Evolutionary conservation across 2,113 vertebrate genomes (phyloP).

Genomic region (Chaenocephalus aceratus): DNA sequence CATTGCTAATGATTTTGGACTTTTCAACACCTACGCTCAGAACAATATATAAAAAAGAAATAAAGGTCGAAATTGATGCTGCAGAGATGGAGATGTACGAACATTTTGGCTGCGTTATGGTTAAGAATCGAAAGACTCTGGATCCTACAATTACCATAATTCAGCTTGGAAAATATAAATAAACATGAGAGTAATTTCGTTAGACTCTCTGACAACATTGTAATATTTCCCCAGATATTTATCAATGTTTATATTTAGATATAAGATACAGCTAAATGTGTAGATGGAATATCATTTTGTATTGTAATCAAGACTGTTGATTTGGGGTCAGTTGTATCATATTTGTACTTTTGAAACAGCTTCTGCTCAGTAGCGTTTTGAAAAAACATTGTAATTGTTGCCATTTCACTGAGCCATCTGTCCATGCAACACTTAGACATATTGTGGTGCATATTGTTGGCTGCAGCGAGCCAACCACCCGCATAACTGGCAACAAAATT

Average conservation of each 20-base stretch:
- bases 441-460: slow-evolving; percentile 25
- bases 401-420: slow-evolving; percentile 11
- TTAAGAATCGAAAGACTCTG: not conserved
- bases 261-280: not conserved
- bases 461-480: slow-evolving; percentile 23
- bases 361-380: not conserved
- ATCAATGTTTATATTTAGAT: not conserved
- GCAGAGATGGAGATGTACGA: not conserved
- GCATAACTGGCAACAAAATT: slow-evolving; percentile 10
- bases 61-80: not conserved
- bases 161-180: not conserved
- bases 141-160: not conserved
- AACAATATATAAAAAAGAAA: not conserved
- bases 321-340: not conserved
- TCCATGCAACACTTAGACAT: not conserved
- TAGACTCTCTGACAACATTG: not conserved
- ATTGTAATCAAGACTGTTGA: not conserved
- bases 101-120: not conserved
- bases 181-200: too few species aligned
- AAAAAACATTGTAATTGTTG: not conserved
- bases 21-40: not conserved
- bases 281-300: not conserved
- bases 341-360: not conserved
- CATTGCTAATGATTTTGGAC: not conserved
- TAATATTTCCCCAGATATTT: not conserved